Base-by-base conservation (phyloP, 92 coral and sea anemone species). In the Zoanthus gigantus region DNA sequence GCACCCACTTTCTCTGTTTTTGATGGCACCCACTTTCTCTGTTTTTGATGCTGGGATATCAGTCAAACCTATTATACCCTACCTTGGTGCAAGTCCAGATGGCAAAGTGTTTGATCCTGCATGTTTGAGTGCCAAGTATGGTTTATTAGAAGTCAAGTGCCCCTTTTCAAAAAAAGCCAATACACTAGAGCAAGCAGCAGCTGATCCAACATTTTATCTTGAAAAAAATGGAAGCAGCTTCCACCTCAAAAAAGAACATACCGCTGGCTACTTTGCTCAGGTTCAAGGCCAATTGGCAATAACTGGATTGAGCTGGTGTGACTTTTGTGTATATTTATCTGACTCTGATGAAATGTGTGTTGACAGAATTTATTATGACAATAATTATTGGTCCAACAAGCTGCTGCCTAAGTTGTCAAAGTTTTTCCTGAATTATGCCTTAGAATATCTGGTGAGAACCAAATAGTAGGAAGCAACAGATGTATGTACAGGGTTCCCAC, bases 31-130 rank as follows among this genome's bases (percentile, higher is more conserved):
- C 17, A 12, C 0, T 60, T 60, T 60, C 23, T 12, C 23, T 60
- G 68, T 17, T 60, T 5, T 17, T 60, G 68, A 60, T 60, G 68
- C 68, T 12, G 23, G 68, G 23, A 60, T 60, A 12, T 60, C 68
- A 12, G 68, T 60, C n/a, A 12, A 60, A 12, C 68, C 68, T 12
- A 60, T 5, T 60, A 12, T 60, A 12, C 68, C 68, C 16, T 60
- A 61, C 56, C 94, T 92, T n/a, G 92, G 88, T 6, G 94, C 89
- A 85, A 89, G 82, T 53, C 94, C 91, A 53, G 94, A 89, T 89
- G 94, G 94, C 44, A 92, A 91, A 66, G 79, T 91, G n/a, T 91
- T 82, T 83, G 91, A 91, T 52, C 93, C 91, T 76, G 74, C 93
- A 23, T 1, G 63, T 57, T 9, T 72, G 52, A 29, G 84, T 23